phyloP scores from a whole-genome alignment of 2,797 vertebrate genomes.

The Onychomys arenicola region DNA sequence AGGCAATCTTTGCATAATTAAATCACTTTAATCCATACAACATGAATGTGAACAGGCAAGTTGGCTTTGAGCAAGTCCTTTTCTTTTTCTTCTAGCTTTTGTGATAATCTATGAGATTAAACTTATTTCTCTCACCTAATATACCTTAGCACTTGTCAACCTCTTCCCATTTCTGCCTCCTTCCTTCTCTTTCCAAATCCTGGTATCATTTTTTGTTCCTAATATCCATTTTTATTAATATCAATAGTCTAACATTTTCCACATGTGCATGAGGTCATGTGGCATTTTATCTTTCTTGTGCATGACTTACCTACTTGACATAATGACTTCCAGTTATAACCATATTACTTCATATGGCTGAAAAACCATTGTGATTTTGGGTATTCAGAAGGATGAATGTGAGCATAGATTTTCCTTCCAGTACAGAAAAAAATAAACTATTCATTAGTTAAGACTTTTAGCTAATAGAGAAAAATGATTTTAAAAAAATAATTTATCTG shows the following conservation, averaged over 20 bases:
- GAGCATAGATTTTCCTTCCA: neutral
- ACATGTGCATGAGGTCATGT: neutral
- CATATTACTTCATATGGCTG: neutral
- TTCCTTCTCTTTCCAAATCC: too few relatives aligned
- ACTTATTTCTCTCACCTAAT: neutral
- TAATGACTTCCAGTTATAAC: neutral
- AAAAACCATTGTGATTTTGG: neutral
- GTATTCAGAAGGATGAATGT: neutral
- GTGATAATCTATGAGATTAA: neutral
- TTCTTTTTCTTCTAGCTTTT: neutral
- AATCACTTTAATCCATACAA: neutral
- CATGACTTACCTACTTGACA: neutral
- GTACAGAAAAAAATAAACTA: neutral
- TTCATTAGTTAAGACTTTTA: neutral
- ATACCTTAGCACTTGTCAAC: neutral
- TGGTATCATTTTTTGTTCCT: neutral
- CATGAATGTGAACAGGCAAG: neutral
- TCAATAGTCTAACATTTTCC: neutral
- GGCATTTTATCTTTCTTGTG: neutral
- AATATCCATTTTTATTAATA: neutral
- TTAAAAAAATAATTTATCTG: neutral
- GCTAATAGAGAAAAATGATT: neutral
- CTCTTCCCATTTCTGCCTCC: neutral
- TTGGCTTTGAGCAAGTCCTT: neutral
- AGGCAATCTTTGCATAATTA: neutral